These are phyloP conservation scores for Bubo scandiacus DNA, from an alignment of 2,113 vertebrate genomes.

Conservation along the genomic window DNA sequence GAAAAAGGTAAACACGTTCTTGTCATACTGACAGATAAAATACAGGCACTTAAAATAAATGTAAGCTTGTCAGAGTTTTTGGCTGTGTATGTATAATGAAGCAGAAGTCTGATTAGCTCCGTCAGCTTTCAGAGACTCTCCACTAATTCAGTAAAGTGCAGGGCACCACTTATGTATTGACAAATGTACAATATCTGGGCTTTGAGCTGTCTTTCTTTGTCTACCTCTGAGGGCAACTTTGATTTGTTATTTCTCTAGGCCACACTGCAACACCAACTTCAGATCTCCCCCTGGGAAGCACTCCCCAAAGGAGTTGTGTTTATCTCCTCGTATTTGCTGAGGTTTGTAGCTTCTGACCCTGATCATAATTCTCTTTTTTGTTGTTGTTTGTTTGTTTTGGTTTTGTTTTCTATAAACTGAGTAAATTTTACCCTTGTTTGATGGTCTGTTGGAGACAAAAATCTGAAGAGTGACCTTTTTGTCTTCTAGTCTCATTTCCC, in stretches of 20 bases:
- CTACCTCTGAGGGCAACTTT: neutral
- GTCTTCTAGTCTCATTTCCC: neutral
- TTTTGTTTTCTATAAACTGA: neutral
- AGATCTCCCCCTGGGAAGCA: neutral
- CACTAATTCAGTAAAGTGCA: neutral
- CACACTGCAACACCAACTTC: neutral
- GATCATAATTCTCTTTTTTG: neutral
- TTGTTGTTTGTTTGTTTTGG: neutral
- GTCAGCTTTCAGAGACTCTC: neutral
- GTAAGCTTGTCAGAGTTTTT: neutral
- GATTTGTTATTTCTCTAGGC: neutral
- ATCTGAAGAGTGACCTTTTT: neutral
- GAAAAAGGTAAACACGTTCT: neutral
- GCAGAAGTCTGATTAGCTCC: neutral
- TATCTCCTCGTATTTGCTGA: neutral
- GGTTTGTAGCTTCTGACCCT: neutral
- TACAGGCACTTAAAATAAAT: neutral
- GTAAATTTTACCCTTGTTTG: neutral
- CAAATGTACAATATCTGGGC: neutral
- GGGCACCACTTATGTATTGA: neutral
- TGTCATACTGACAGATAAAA: neutral
- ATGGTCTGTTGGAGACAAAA: neutral
- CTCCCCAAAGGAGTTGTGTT: neutral
- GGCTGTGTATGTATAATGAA: neutral
- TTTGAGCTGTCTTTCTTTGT: neutral